Conservation (phyloP, 2,797 vertebrate genomes). For the Phataginus tetradactyla region DNA sequence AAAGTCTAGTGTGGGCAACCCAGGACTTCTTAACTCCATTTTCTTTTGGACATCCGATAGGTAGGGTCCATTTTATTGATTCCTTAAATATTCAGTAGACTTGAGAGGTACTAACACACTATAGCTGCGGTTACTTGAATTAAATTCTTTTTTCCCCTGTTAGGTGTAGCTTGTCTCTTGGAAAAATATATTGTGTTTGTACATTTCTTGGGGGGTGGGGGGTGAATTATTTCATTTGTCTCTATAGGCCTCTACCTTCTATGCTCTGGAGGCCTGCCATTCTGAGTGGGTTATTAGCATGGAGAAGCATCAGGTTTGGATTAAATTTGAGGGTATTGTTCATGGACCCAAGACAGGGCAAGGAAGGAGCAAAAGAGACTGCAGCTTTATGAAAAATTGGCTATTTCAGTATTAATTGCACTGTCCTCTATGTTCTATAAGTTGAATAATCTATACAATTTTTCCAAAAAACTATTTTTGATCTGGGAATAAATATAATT, state of each 20-base stretch:
- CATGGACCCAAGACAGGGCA: background rate
- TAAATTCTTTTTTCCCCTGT: background rate
- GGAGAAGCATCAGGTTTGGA: background rate
- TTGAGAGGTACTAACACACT: background rate
- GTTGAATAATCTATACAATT: background rate
- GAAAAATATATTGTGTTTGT: slow-evolving; percentile 4
- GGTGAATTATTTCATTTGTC: background rate
- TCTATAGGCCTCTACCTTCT: background rate
- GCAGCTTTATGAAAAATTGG: background rate
- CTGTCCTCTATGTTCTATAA: background rate
- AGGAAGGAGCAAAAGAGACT: background rate
- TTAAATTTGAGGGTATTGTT: background rate
- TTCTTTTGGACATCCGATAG: background rate
- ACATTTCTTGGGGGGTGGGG: background rate
- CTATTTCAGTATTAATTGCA: background rate
- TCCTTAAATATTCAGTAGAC: background rate
- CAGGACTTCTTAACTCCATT: slow-evolving; percentile 14
- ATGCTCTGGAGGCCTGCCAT: background rate
- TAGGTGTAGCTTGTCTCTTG: slow-evolving; percentile 9
- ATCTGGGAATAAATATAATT: background rate
- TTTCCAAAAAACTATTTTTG: slow-evolving; percentile 48
- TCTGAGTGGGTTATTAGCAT: background rate
- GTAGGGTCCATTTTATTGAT: slow-evolving; percentile 14
- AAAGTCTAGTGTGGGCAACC: background rate
- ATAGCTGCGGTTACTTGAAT: slow-evolving; percentile 33